Evolutionary conservation across 2,113 vertebrate genomes (phyloP), one percentile per base, ranked within the genome.

Genomic region (Clarias macrocephalus): DNA sequence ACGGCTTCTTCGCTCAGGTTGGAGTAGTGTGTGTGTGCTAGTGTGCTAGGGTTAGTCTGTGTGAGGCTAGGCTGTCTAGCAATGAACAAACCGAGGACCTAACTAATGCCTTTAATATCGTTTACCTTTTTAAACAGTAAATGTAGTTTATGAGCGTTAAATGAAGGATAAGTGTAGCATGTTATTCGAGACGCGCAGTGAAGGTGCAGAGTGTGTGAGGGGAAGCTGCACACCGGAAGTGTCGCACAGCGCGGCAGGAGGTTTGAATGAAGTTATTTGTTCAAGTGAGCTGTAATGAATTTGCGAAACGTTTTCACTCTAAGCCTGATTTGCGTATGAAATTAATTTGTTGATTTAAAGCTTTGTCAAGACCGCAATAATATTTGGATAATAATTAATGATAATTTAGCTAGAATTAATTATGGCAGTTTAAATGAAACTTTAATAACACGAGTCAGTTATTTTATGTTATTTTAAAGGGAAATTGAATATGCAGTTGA

Each of bases 391-490:
- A n/a, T 52, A 52, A 63, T 23, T 2, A 63, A n/a, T 15, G 6
- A 25, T 75, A 75, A 52, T 33, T 70, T 70, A 1, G 16, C 30
- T 16, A 66, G 82, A 48, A 6, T 75, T 82, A 23, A 16, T 42
- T 54, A 19, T 57, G 42, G 16, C 5, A 21, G 68, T 23, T 33
- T 6, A 10, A 15, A 21, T 84, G 18, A 52, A 37, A 63, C 83
- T 76, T 57, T 2, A 57, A 16, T 86, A 68, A 86, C 54, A 16
- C 19, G 28, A 37, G 59, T 30, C n/a, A 37, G 81, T 42, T 18
- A 8, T 73, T 86, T 48, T 9, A 86, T 79, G 65, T 81, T 42
- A 5, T 80, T 42, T 19, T 82, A 57, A 82, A 63, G 75, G 18
- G 52, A 79, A n/a, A 76, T 30, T 25, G 3, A 25, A 48, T 48